These are phyloP conservation scores for Echinarachnius parma DNA, from an alignment of 53 echinoderm and acorn worm species.

Conservation along the genomic window DNA sequence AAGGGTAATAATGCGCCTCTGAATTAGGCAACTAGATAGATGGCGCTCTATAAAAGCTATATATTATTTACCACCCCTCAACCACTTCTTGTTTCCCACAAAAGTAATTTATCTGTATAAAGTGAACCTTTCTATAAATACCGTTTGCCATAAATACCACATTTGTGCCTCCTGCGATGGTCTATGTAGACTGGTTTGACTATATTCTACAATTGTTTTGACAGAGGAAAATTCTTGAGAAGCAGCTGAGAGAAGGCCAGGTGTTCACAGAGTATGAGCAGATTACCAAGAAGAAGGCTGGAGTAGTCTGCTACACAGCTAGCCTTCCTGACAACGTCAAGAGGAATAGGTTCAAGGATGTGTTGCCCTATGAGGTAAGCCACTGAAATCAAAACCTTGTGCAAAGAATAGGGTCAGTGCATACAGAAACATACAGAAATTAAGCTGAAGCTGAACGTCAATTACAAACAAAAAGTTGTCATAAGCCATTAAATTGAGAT, in stretches of 20 bases:
- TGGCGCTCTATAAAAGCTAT: too few species aligned
- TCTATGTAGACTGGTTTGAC: not conserved
- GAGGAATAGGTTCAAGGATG: slow-evolving; percentile 89
- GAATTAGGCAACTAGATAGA: too few species aligned
- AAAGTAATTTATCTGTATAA: too few species aligned
- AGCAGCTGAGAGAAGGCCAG: slow-evolving; percentile 81
- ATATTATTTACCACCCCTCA: too few species aligned
- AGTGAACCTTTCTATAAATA: not conserved
- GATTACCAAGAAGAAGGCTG: slow-evolving; percentile 76
- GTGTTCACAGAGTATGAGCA: slow-evolving; percentile 97
- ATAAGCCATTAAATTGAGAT: too few species aligned
- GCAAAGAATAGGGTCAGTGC: too few species aligned
- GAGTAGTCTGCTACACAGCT: slow-evolving; percentile 74
- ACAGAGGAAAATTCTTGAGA: slow-evolving; percentile 89
- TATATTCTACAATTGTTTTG: not conserved
- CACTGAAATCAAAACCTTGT: too few species aligned
- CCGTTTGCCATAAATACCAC: not conserved
- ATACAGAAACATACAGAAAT: too few species aligned
- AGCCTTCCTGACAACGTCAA: slow-evolving; percentile 72
- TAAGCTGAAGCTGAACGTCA: too few species aligned
- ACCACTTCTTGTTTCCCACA: too few species aligned
- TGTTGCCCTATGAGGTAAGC: slow-evolving; percentile 92
- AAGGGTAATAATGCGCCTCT: too few species aligned
- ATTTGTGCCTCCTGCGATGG: not conserved
- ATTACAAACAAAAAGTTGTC: too few species aligned